Percentiles rank a stretch among this genome's conserved stretches.
phyloP scores from a whole-genome alignment of 2,113 vertebrate species.

The Cavia porcellus region DNA sequence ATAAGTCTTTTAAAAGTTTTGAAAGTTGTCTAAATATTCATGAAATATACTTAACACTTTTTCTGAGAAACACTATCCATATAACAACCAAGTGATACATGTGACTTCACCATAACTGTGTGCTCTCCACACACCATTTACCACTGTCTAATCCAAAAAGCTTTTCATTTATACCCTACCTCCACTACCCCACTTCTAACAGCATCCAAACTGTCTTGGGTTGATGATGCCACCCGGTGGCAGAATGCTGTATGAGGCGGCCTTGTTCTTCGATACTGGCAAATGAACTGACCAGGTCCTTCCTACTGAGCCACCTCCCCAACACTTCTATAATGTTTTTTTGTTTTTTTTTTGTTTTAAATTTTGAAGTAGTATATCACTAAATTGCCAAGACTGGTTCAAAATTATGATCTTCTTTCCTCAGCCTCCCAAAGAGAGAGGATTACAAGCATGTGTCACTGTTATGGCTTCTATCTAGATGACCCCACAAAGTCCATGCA shows the following conservation, averaged over 20 bases:
- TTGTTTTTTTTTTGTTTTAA: neutral
- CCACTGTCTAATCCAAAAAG: neutral
- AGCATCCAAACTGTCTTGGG: conserved; percentile 56
- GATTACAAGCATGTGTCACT: neutral
- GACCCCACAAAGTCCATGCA: neutral
- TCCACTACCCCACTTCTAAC: neutral
- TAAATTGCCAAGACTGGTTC: neutral
- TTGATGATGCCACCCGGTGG: conserved; percentile 63
- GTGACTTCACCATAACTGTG: neutral
- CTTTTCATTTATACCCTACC: neutral
- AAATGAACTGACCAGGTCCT: neutral
- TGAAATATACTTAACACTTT: neutral
- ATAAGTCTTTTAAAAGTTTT: neutral
- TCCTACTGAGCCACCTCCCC: neutral
- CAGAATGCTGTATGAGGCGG: neutral
- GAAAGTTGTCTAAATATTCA: neutral
- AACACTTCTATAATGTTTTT: neutral
- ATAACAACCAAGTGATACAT: neutral
- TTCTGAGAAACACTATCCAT: neutral
- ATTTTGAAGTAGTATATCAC: neutral
- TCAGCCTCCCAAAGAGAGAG: neutral
- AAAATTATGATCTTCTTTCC: neutral
- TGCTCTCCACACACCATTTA: neutral
- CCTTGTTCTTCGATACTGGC: neutral
- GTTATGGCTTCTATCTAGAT: neutral